phyloP scores from a whole-genome alignment of 2,797 vertebrate genomes.

The Luscinia luscinia region DNA sequence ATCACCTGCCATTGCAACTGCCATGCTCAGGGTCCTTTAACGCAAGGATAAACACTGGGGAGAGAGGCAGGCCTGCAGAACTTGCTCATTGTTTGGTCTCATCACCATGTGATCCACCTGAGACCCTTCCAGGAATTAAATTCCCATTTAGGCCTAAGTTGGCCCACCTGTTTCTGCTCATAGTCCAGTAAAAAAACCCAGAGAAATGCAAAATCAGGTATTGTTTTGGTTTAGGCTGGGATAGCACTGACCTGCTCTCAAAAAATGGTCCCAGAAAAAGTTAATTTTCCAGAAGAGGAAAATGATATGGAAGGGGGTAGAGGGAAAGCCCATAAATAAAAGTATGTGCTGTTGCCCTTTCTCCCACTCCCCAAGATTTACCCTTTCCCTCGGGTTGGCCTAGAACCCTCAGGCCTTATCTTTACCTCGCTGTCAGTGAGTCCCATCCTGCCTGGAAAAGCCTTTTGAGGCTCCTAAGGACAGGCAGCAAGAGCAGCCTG shows the following conservation, averaged over 20 bases:
- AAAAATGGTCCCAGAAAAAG: background rate
- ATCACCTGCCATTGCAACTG: slow-evolving; percentile 35
- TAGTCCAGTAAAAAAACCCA: background rate
- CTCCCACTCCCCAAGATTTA: background rate
- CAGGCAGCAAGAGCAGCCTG: background rate
- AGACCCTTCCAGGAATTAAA: background rate
- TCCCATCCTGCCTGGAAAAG: background rate
- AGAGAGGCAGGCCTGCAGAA: background rate
- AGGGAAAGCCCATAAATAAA: background rate
- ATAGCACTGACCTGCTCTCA: background rate
- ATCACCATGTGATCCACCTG: background rate
- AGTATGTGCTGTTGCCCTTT: background rate
- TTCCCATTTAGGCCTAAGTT: background rate
- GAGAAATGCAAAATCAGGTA: background rate
- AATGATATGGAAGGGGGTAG: accelerated
- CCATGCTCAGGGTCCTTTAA: background rate
- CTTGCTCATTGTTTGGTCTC: background rate
- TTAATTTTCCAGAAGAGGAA: background rate
- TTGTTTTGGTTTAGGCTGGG: background rate
- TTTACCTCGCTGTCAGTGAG: background rate
- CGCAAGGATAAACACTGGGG: background rate
- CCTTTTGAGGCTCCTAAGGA: background rate
- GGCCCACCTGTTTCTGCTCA: background rate
- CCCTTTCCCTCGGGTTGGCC: background rate
- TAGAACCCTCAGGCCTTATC: background rate